Evolutionary conservation across 2,797 vertebrate species (phyloP), one percentile per base, ranked within the genome.

Genomic region (Alfaro cultratus): DNA sequence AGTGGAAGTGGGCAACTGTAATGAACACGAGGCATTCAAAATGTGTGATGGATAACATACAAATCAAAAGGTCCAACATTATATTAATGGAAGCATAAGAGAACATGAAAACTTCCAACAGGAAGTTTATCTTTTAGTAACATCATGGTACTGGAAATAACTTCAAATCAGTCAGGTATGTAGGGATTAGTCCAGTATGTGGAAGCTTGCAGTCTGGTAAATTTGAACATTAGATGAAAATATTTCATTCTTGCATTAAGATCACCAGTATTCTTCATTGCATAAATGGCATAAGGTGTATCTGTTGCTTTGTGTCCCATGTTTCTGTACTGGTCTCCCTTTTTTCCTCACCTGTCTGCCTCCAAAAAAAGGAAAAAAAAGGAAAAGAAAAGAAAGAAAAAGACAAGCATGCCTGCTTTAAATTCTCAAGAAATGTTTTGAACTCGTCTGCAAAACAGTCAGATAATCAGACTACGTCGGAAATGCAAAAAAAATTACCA

Each of bases 341-440:
- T 55, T 18, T 3, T 16, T 5, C 29, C 29, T 47, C 5, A 11
- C 13, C n/a, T 57, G 2, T 8, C 23, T 21, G n/a, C 29, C 21
- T 23, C 1, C 23, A 12, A 60, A 60, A 60, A 23, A 51, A 21
- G 16, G 16, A 5, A 43, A 46, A 1, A 1, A 49, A 5, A 29
- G 29, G 4, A 29, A 12, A 26, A n/a, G 4, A 55, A 55, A 29
- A 57, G 29, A 62, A 31, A 62, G 23, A n/a, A 57, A 23, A 57
- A 43, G 23, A 64, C 26, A 21, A 47, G n/a, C 16, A 6, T 43
- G 51, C 68, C 76, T 83, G 53, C 41, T 51, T 55, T 36, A 80
- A 83, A 72, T 91, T 91, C 87, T 90, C n/a, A 46, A 85, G 85
- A 93, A 90, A 87, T 86, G 86, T 87, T 87, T 88, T 87, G 62